phyloP scores from a whole-genome alignment of 1,140 invertebrate species.

The Saccostrea echinata region DNA sequence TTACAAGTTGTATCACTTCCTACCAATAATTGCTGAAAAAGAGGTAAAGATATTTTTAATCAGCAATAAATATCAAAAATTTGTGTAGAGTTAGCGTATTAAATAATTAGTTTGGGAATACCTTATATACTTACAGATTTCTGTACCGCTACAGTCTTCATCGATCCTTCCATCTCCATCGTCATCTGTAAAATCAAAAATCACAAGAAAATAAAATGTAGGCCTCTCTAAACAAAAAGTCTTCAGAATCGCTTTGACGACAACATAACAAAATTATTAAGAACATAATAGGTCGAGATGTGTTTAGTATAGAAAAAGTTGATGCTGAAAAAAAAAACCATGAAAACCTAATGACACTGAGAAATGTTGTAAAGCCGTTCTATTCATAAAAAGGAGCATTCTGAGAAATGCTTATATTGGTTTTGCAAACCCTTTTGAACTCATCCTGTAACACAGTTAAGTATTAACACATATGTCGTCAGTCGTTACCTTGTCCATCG shows the following conservation, averaged over 20 bases:
- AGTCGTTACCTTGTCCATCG: conserved; percentile 19
- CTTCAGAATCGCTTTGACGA: background rate
- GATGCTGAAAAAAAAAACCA: background rate
- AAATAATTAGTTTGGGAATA: background rate
- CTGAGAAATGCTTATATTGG: too few species aligned
- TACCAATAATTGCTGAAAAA: background rate
- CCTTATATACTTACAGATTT: background rate
- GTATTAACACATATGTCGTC: background rate
- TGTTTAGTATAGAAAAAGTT: background rate
- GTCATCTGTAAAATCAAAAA: background rate
- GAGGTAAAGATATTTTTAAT: background rate
- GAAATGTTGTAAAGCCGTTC: too few species aligned
- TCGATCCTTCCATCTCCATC: background rate
- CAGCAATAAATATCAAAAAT: background rate
- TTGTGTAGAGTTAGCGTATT: background rate
- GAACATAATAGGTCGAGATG: background rate
- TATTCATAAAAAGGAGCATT: too few species aligned
- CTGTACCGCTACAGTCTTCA: background rate
- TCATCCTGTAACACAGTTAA: background rate
- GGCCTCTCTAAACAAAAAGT: background rate
- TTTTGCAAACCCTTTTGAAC: background rate
- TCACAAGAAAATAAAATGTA: background rate
- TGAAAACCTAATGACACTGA: too few species aligned
- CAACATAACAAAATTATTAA: background rate
- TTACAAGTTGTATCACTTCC: background rate